These are phyloP conservation scores for Itoplectis maculator DNA, from an alignment of 2,888 invertebrate genomes.

Conservation along the genomic window DNA sequence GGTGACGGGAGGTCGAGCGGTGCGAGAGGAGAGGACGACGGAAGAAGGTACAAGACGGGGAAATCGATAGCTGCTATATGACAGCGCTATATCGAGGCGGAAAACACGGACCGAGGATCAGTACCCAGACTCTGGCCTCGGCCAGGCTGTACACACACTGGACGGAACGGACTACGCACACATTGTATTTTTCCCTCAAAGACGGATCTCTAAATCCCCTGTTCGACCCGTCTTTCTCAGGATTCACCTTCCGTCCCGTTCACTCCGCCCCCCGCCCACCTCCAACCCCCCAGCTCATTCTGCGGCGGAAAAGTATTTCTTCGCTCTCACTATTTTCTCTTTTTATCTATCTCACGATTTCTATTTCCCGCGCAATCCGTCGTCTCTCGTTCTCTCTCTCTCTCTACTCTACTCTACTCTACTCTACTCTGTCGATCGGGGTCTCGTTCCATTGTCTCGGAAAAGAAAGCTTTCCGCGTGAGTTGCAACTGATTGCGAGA, in stretches of 20 bases:
- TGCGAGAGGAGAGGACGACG: constrained; percentile 62
- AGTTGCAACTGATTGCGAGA: background rate
- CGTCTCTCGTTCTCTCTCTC: constrained; percentile 41
- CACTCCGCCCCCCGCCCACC: background rate
- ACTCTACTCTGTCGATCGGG: background rate
- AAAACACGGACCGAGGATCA: constrained; percentile 31
- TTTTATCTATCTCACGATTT: constrained; percentile 15
- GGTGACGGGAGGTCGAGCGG: constrained; percentile 31
- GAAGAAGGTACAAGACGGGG: constrained; percentile 73
- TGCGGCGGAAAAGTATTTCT: constrained; percentile 50
- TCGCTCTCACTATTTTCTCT: constrained; percentile 33
- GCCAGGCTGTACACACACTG: constrained; percentile 65
- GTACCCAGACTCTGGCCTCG: constrained; percentile 47
- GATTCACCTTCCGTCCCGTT: constrained; percentile 55
- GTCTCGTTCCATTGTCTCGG: too few relatives aligned
- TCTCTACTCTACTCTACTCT: background rate
- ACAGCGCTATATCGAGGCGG: constrained; percentile 46
- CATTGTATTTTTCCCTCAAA: constrained; percentile 80
- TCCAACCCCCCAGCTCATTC: constrained; percentile 33
- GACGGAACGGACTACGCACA: constrained; percentile 70
- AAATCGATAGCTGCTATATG: constrained; percentile 77
- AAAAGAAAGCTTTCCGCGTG: constrained; percentile 3
- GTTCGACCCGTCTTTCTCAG: constrained; percentile 64
- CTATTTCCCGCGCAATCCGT: constrained; percentile 52
- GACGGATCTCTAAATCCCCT: constrained; percentile 80